Conservation (phyloP, 2,888 invertebrate species). For the Cylloceria caligata region DNA sequence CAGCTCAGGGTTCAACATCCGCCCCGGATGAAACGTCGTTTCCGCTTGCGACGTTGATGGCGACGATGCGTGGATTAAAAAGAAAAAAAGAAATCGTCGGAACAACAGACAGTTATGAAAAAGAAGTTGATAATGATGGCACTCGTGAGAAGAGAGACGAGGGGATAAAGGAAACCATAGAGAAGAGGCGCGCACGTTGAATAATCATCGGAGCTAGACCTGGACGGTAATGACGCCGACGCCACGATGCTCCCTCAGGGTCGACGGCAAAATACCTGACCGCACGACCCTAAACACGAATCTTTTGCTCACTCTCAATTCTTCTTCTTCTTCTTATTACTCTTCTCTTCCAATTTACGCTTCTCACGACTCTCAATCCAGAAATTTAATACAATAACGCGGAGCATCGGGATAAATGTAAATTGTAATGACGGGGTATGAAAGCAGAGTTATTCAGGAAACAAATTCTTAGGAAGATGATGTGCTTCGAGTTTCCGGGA, state of each 20-base stretch:
- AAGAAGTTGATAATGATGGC: conserved; percentile 56
- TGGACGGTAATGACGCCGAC: no score
- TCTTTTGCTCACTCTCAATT: conserved; percentile 34
- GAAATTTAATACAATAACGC: conserved; percentile 67
- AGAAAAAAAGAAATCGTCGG: conserved; percentile 11
- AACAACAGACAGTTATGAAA: background rate
- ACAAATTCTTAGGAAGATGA: conserved; percentile 9
- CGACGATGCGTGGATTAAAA: conserved; percentile 16
- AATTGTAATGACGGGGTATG: conserved; percentile 62
- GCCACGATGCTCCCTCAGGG: conserved; percentile 57
- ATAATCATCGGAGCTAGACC: conserved; percentile 61
- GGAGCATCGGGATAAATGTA: conserved; percentile 53
- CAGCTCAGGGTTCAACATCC: conserved; percentile 30
- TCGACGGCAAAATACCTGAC: conserved; percentile 63
- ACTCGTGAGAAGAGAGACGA: conserved; percentile 29
- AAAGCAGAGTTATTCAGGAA: conserved; percentile 23
- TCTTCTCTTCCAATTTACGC: conserved; percentile 67
- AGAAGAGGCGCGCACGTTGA: conserved; percentile 58
- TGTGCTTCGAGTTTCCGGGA: conserved; percentile 49
- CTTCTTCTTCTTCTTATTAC: background rate
- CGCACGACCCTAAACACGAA: conserved; percentile 68
- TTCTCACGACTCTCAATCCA: conserved; percentile 69
- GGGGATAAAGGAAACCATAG: conserved; percentile 25
- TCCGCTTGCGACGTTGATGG: conserved; percentile 30
- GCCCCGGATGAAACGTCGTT: conserved; percentile 19